phyloP scores from a whole-genome alignment of 2,113 vertebrate genomes.

The Pterocles gutturalis region DNA sequence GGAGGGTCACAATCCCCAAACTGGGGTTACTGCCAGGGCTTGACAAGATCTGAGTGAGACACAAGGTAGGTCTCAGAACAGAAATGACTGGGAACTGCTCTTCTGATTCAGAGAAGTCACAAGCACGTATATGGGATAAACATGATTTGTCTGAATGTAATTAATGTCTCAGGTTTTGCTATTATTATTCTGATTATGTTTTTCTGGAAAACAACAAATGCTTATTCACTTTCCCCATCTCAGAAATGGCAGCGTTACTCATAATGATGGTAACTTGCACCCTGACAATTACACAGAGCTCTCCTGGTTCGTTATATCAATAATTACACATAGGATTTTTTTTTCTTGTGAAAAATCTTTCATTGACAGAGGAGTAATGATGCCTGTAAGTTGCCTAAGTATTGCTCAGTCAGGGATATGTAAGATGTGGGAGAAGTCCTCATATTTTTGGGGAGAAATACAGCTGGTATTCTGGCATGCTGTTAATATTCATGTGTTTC shows the following conservation, averaged over 20 bases:
- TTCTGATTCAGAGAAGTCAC: not conserved
- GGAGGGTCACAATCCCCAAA: not conserved
- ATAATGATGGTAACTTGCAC: not conserved
- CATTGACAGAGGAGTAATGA: not conserved
- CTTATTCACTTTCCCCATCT: not conserved
- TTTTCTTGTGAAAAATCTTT: not conserved
- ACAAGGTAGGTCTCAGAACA: not conserved
- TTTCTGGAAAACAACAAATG: not conserved
- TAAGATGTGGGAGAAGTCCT: not conserved
- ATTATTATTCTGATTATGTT: not conserved
- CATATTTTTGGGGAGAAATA: not conserved
- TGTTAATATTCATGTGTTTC: conserved; percentile 18
- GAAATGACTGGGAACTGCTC: not conserved
- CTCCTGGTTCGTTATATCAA: not conserved
- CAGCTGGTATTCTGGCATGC: not conserved
- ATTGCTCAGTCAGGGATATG: conserved; percentile 24
- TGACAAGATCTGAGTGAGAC: not conserved
- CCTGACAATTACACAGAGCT: not conserved
- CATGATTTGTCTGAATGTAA: not conserved
- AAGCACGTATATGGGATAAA: not conserved
- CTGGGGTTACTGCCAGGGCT: not conserved
- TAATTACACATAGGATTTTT: not conserved
- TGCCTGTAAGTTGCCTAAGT: conserved; percentile 20
- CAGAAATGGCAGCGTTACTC: not conserved
- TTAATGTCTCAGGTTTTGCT: not conserved